Evolutionary conservation across 1,140 invertebrate species (phyloP).

Genomic region (Pantala flavescens): DNA sequence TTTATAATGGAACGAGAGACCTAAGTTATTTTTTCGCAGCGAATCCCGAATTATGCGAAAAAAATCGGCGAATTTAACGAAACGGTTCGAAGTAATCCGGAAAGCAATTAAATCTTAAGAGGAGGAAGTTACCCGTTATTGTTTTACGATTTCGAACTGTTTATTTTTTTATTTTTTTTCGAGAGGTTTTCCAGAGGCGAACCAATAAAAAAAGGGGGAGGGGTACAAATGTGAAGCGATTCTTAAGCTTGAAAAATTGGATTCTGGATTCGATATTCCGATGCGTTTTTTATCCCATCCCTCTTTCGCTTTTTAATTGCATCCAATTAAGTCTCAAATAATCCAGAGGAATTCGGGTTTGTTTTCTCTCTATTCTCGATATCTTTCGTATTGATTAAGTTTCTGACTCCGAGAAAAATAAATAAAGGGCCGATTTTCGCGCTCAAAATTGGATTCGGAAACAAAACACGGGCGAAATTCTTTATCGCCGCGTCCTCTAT

Average conservation of each 20-base stretch:
- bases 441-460: too few relatives aligned
- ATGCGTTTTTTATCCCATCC: background rate
- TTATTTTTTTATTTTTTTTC: background rate
- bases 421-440: too few relatives aligned
- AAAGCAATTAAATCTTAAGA: constrained; percentile 1
- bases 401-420: background rate
- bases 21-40: background rate
- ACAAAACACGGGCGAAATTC: too few relatives aligned
- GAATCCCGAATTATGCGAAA: background rate
- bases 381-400: constrained; percentile 11
- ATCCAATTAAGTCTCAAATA: constrained; percentile 7
- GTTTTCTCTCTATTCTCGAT: background rate
- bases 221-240: background rate
- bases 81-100: background rate
- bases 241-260: constrained; percentile 6
- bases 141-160: constrained; percentile 2
- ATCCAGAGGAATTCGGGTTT: background rate
- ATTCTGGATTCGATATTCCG: background rate
- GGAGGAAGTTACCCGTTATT: background rate
- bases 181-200: background rate
- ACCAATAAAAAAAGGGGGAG: background rate
- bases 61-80: background rate
- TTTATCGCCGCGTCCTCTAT: too few relatives aligned
- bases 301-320: constrained; percentile 2
- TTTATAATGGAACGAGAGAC: background rate